phyloP scores from a whole-genome alignment of 2,113 vertebrate species.

The Burhinus oedicnemus region DNA sequence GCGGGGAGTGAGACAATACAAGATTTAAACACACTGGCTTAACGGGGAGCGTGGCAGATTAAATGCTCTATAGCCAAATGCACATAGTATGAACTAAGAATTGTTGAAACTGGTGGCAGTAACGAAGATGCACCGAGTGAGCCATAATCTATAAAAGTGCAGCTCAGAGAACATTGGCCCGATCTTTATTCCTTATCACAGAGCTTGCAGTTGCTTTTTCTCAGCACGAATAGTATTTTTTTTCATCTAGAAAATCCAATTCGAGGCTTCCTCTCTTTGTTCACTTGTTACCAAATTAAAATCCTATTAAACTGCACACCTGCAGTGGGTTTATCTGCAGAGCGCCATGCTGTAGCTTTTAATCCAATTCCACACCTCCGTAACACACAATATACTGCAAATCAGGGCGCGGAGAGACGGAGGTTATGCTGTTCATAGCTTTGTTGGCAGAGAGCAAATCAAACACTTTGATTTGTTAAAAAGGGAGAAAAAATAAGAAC shows the following conservation, averaged over 20 bases:
- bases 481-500: neutral
- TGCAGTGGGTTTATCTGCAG: slow-evolving; percentile 26
- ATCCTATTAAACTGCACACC: slow-evolving; percentile 39
- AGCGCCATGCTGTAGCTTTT: neutral
- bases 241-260: slow-evolving; percentile 17
- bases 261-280: neutral
- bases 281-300: slow-evolving; percentile 38
- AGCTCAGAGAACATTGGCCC: neutral
- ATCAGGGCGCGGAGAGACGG: neutral
- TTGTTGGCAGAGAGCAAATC: neutral
- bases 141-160: neutral
- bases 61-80: neutral
- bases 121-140: neutral
- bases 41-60: neutral
- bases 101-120: neutral
- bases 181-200: slow-evolving; percentile 1
- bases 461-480: neutral
- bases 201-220: slow-evolving; percentile 46
- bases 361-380: neutral
- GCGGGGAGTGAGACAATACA: neutral
- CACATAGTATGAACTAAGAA: neutral
- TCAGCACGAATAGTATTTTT: neutral
- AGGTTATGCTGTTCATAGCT: neutral
- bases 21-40: neutral
- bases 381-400: neutral